Evolutionary conservation across 35 echinoderm and acorn worm species (phyloP).

Genomic region (Acanthaster planci): DNA sequence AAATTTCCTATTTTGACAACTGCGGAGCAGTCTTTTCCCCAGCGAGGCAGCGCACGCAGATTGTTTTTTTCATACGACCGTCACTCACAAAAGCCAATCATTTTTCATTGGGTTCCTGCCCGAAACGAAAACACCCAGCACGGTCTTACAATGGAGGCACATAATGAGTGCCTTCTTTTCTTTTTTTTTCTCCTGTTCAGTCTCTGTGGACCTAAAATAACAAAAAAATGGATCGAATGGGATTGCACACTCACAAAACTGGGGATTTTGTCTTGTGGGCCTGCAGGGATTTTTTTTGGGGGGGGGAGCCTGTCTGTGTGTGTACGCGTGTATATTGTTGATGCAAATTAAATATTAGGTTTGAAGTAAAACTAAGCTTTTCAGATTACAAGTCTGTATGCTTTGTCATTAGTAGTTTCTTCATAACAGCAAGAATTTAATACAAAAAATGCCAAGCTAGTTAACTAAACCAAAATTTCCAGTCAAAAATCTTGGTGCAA

Average conservation of each 20-base stretch:
- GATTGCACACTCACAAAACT: background rate
- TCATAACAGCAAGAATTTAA: too few relatives aligned
- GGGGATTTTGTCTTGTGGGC: too few relatives aligned
- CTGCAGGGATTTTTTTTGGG: too few relatives aligned
- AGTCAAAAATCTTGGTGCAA: too few relatives aligned
- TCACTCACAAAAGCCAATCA: background rate
- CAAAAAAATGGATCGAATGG: background rate
- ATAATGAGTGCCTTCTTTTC: background rate
- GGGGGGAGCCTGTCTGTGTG: too few relatives aligned
- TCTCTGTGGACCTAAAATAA: conserved; percentile 8
- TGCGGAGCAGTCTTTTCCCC: conserved; percentile 3
- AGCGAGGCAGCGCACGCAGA: background rate
- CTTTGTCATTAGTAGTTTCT: too few relatives aligned
- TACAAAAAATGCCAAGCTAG: too few relatives aligned
- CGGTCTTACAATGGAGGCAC: background rate
- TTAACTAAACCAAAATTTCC: too few relatives aligned
- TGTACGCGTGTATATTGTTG: too few relatives aligned
- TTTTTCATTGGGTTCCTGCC: background rate
- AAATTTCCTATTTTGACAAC: conserved; percentile 23
- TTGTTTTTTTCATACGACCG: background rate
- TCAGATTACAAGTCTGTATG: too few relatives aligned
- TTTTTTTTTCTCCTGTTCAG: background rate
- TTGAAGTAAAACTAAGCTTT: too few relatives aligned
- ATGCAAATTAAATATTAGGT: too few relatives aligned
- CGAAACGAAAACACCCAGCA: background rate